Conservation (phyloP, 2,888 invertebrate genomes). For the Dasypogon diadema region DNA sequence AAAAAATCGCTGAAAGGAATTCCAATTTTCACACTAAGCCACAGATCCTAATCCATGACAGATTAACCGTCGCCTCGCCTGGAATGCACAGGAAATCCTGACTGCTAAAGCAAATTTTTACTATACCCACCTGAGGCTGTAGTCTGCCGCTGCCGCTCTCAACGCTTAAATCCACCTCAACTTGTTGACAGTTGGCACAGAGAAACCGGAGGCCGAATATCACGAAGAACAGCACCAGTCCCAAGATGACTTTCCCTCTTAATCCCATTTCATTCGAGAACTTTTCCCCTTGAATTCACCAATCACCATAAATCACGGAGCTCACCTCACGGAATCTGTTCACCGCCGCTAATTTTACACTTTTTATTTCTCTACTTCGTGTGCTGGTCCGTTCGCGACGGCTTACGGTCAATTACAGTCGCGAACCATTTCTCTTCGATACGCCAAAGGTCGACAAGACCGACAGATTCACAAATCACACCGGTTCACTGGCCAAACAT, state of each 20-base stretch:
- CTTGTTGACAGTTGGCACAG: conserved; percentile 58
- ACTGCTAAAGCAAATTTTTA: not conserved
- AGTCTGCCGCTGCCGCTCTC: not conserved
- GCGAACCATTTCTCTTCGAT: not conserved
- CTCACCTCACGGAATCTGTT: not conserved
- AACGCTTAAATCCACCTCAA: conserved; percentile 1
- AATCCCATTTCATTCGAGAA: conserved; percentile 55
- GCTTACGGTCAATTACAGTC: not conserved
- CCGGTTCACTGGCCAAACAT: not conserved
- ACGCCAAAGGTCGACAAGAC: not conserved
- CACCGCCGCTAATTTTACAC: not conserved
- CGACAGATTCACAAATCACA: conserved; percentile 8
- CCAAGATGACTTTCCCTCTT: conserved; percentile 58
- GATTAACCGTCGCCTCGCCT: conserved; percentile 10
- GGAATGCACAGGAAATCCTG: not conserved
- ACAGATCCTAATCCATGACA: conserved; percentile 16
- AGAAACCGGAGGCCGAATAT: conserved; percentile 58
- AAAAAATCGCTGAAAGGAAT: not conserved
- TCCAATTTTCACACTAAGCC: conserved; percentile 2
- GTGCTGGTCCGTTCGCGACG: not conserved
- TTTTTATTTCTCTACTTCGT: not conserved
- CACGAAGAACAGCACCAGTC: conserved; percentile 57
- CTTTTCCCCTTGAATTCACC: not conserved
- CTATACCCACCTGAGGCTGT: conserved; percentile 16
- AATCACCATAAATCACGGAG: conserved; percentile 39